Base-by-base conservation (phyloP, 2,888 invertebrate genomes). In the Fragum sueziense region DNA sequence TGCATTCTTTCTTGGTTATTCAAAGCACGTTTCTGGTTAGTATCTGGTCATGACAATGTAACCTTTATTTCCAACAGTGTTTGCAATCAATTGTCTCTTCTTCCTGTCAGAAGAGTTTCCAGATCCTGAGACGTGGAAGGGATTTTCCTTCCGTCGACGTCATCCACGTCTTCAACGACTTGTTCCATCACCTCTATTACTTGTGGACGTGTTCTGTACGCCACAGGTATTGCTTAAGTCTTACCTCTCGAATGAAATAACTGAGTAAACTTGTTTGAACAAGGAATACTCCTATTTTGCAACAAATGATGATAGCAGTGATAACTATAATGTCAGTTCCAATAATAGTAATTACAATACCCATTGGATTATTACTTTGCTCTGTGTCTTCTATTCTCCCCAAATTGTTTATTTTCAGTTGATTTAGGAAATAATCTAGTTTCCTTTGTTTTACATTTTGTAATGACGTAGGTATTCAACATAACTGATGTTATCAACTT, bases 101-200 rank as follows among this genome's bases (percentile, higher is more conserved):
- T 27, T 3, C 25, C 25, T 14, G 57, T 57, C 25, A 57, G 27
- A 22, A 57, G 27, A 2, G 25, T 57, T 25, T 57, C 57, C 11
- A 57, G 6, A 57, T 4, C 57, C 25, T 27, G 27, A 25, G 57
- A 57, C 25, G 57, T 2, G 57, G 57, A 57, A 57, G 57, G 57
- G 14, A 7, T 57, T 57, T 57, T 22, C 27, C 57, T 57, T 57
- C 25, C 57, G 27, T 14, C 57, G 57, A 14, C 57, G 57, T 57
- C 57, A 57, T 57, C 25, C 2, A 57, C 57, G 57, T 57, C 57
- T 22, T 27, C 4, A 27, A 57, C 57, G 27, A 7, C 27, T 27
- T 27, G 57, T 57, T 57, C 57, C 57, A 57, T 57, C 57, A 57
- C 47, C 47, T 47, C 47, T 47, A 47, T 47, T 47, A 9, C 47